phyloP scores from a whole-genome alignment of 2,113 vertebrate species.

The Genyomyrus donnyi region DNA sequence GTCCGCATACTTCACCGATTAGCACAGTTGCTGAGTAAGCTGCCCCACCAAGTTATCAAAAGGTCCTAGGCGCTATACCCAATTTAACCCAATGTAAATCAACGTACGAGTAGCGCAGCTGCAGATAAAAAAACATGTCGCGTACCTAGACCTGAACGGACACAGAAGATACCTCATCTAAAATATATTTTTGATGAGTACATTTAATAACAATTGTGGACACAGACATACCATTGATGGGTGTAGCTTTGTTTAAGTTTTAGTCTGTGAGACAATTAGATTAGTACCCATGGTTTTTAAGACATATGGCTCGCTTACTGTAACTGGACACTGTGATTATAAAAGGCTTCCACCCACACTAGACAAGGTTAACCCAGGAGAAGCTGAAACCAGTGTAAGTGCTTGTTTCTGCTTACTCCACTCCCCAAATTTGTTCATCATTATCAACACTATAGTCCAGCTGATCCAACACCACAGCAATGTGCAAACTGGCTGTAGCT shows the following conservation, averaged over 20 bases:
- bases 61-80: background rate
- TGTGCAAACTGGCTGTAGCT: background rate
- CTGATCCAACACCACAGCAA: background rate
- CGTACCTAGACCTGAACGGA: background rate
- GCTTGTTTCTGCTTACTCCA: background rate
- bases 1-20: constrained; percentile 38
- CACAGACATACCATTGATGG: background rate
- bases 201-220: background rate
- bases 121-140: background rate
- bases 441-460: background rate
- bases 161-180: background rate
- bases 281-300: background rate
- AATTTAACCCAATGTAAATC: constrained; percentile 1
- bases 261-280: background rate
- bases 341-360: constrained; percentile 5
- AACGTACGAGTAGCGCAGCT: background rate
- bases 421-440: background rate
- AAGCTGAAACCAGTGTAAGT: background rate
- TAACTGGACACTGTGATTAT: background rate
- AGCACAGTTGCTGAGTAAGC: constrained; percentile 34
- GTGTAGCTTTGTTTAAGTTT: background rate
- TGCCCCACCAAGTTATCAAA: constrained; percentile 26
- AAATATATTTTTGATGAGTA: background rate
- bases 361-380: background rate
- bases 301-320: constrained; percentile 5